phyloP scores from a whole-genome alignment of 1,140 invertebrate species.

The Lepidurus couesii region DNA sequence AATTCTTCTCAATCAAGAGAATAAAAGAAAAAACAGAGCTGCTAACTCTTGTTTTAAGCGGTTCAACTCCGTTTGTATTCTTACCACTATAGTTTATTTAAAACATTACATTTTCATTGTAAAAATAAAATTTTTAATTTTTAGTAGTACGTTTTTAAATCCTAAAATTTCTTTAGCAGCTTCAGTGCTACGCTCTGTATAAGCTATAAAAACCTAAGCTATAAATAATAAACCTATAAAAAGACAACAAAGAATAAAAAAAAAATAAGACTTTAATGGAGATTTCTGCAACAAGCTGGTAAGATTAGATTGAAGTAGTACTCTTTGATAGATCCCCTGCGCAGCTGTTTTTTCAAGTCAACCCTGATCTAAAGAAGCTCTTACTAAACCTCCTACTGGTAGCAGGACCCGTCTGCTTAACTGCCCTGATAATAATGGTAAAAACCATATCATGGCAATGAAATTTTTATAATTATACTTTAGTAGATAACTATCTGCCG shows the following conservation, averaged over 20 bases:
- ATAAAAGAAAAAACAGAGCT: conserved; percentile 43
- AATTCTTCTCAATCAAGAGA: conserved; percentile 47
- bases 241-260: background rate
- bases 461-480: conserved; percentile 28
- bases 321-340: conserved; percentile 42
- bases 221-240: background rate
- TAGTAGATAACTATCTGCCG: background rate
- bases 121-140: conserved; percentile 44
- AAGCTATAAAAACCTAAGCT: conserved; percentile 53
- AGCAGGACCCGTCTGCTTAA: conserved; percentile 39
- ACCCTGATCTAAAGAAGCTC: conserved; percentile 46
- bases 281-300: conserved; percentile 44
- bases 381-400: conserved; percentile 39
- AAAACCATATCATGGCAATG: conserved; percentile 44
- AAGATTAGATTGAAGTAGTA: conserved; percentile 38
- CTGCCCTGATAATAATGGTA: conserved; percentile 45
- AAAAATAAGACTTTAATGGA: conserved; percentile 45
- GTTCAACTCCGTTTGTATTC: conserved; percentile 50
- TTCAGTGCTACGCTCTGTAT: conserved; percentile 55
- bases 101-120: conserved; percentile 56
- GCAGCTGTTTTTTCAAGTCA: conserved; percentile 48
- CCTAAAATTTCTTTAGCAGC: conserved; percentile 45
- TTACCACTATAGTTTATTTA: conserved; percentile 53
- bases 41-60: conserved; percentile 43
- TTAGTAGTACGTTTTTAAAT: conserved; percentile 27